These are phyloP conservation scores for Caenorhabditis sp. DNA, from an alignment of 2,888 invertebrate species.

Conservation along the genomic window DNA sequence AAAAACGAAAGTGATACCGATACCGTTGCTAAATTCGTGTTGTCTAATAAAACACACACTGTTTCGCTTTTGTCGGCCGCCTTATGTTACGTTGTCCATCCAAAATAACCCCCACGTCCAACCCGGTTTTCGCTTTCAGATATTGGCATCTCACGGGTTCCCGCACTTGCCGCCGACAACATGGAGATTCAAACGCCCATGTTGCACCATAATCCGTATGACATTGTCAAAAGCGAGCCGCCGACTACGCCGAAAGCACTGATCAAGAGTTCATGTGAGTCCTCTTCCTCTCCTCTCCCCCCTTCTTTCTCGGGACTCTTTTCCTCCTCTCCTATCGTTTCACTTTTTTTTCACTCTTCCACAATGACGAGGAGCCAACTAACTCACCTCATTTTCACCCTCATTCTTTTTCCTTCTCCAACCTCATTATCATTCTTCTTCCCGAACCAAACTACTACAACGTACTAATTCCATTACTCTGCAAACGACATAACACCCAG, in stretches of 20 bases:
- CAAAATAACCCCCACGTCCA: conserved; percentile 9
- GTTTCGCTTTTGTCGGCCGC: too few relatives aligned
- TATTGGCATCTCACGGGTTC: conserved; percentile 51
- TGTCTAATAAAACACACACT: conserved; percentile 25
- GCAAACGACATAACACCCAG: too few relatives aligned
- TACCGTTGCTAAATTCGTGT: conserved; percentile 36
- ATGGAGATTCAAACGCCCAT: conserved; percentile 68
- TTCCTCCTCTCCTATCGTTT: neutral
- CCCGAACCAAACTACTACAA: too few relatives aligned
- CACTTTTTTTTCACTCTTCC: neutral
- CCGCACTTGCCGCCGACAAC: conserved; percentile 15
- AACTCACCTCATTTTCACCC: conserved; percentile 18
- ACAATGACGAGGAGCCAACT: conserved; percentile 1
- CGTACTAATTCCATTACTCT: too few relatives aligned
- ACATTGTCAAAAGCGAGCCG: conserved; percentile 72
- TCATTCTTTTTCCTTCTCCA: conserved; percentile 7
- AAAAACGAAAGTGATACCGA: conserved; percentile 47
- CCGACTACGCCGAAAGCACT: conserved; percentile 62
- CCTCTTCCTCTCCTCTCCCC: neutral
- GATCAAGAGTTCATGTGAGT: conserved; percentile 67
- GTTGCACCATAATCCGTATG: conserved; percentile 74
- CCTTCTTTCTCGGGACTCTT: neutral
- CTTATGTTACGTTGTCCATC: too few relatives aligned
- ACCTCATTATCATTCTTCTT: neutral
- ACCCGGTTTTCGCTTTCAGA: conserved; percentile 41